A percentile compares a stretch with the other conserved stretches of the same genome.
Evolutionary conservation across 2,888 invertebrate species (phyloP).

Genomic region (Lottia scabra): DNA sequence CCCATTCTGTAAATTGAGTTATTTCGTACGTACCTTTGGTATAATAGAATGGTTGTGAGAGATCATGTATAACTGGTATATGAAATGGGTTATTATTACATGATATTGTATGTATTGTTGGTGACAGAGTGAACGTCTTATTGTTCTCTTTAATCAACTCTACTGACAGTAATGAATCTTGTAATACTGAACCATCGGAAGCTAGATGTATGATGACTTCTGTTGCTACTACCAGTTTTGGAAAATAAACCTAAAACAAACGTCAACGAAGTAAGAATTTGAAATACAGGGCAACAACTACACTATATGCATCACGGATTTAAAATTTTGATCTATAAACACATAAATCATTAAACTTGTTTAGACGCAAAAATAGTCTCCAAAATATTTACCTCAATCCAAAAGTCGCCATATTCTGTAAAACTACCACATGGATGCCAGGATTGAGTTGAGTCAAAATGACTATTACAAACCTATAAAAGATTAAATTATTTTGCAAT

Average conservation of each 20-base stretch:
- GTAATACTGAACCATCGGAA: conserved; percentile 46
- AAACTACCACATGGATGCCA: conserved; percentile 44
- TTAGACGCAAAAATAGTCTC: neutral
- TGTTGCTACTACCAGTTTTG: conserved; percentile 50
- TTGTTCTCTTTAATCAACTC: conserved; percentile 41
- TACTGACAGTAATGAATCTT: conserved; percentile 33
- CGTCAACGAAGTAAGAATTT: too few species aligned
- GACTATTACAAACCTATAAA: conserved; percentile 40
- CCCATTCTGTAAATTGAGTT: too few species aligned
- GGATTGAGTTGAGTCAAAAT: conserved; percentile 31
- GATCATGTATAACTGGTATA: conserved; percentile 50
- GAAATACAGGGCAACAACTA: too few species aligned
- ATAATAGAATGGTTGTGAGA: conserved; percentile 50
- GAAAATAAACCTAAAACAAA: conserved; percentile 41
- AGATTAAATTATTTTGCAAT: neutral
- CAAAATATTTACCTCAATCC: conserved; percentile 43
- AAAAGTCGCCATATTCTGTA: conserved; percentile 40
- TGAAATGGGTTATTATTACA: conserved; percentile 47
- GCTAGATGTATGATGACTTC: conserved; percentile 54
- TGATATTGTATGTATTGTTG: conserved; percentile 32
- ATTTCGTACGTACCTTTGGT: conserved; percentile 43
- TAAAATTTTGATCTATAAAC: neutral
- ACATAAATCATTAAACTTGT: neutral
- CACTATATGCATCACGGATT: too few species aligned
- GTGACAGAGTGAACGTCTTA: conserved; percentile 25